Percentiles rank a stretch among this genome's conserved stretches.
phyloP scores from a whole-genome alignment of 2,113 vertebrate species.

The human (Homo sapiens) region GRCh38 chr16:71069001-71069500 shows the following conservation, averaged over 20 bases:
- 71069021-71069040: neutral
- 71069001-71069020: neutral
- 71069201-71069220: neutral
- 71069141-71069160: neutral
- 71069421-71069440: conserved; percentile 89
- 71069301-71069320: conserved; percentile 82
- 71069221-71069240: neutral
- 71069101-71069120: neutral
- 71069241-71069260: neutral
- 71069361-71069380: conserved; percentile 60
- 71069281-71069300: conserved; percentile 80
- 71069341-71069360: conserved; percentile 45
- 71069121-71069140: neutral
- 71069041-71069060: neutral
- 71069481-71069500: conserved; percentile 87
- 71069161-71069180: neutral
- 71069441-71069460: conserved; percentile 88
- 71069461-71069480: conserved; percentile 88
- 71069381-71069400: conserved; percentile 67
- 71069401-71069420: conserved; percentile 78
- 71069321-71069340: conserved; percentile 86
- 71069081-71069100: neutral
- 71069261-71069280: conserved; percentile 85
- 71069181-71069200: neutral
- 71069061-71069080: neutral